Evolutionary conservation across 2,797 vertebrate genomes (phyloP).

Genomic region (Falco biarmicus): DNA sequence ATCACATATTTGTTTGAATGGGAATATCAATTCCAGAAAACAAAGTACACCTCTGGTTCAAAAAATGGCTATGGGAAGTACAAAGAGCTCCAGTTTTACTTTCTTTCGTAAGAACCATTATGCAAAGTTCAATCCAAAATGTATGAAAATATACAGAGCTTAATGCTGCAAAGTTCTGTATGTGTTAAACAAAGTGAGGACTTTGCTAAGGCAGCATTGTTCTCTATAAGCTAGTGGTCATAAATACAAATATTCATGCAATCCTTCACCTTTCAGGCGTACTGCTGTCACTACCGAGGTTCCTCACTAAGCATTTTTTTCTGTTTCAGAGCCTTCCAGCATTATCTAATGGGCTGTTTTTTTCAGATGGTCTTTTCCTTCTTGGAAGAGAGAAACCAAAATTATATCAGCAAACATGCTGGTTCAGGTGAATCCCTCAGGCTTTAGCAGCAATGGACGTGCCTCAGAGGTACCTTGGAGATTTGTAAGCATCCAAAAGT

Average conservation of each 20-base stretch:
- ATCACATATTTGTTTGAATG: slow-evolving; percentile 44
- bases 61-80: background rate
- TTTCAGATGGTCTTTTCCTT: background rate
- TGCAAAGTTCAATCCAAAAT: background rate
- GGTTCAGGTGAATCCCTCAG: background rate
- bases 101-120: background rate
- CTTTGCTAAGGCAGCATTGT: slow-evolving; percentile 36
- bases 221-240: background rate
- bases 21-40: slow-evolving; percentile 38
- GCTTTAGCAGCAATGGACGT: background rate
- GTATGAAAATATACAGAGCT: background rate
- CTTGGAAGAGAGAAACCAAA: background rate
- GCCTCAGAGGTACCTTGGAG: background rate
- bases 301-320: background rate
- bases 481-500: background rate
- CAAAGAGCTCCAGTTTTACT: background rate
- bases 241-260: slow-evolving; percentile 2
- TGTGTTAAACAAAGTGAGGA: background rate
- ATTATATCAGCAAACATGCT: background rate
- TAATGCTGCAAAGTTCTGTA: background rate
- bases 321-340: background rate
- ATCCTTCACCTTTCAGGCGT: background rate
- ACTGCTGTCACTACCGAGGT: background rate
- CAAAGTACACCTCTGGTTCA: slow-evolving; percentile 17
- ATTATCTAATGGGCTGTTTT: background rate